These are phyloP conservation scores for Trypoxylus dichotomus DNA, from an alignment of 1,140 invertebrate species.

Conservation along the genomic window DNA sequence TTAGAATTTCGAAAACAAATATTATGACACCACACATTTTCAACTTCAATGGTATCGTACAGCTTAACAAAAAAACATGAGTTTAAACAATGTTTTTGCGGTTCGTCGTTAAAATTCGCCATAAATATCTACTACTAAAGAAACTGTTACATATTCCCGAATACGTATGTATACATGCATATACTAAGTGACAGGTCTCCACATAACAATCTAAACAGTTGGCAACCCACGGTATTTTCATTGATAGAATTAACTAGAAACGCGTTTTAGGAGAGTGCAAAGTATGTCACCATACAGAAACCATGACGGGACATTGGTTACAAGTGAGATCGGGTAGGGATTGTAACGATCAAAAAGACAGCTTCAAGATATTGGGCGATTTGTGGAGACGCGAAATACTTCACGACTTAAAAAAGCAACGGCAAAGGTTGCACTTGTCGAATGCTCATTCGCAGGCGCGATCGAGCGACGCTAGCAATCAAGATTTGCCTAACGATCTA, in stretches of 20 bases:
- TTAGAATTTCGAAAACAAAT: no score
- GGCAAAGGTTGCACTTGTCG: neutral
- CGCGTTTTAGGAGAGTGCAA: constrained; percentile 44
- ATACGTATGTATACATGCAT: neutral
- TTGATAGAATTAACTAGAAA: neutral
- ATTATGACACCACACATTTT: no score
- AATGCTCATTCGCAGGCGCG: neutral
- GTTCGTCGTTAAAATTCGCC: no score
- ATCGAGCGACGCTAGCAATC: neutral
- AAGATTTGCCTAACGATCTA: no score
- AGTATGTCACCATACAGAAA: constrained; percentile 43
- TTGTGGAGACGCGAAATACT: constrained; percentile 38
- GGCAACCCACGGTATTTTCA: neutral
- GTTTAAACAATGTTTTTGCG: no score
- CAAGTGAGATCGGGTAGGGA: constrained; percentile 41
- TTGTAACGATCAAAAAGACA: constrained; percentile 46
- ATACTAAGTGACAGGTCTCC: neutral
- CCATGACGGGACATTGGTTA: constrained; percentile 45
- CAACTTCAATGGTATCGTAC: no score
- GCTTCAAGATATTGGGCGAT: constrained; percentile 44
- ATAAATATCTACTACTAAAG: no score
- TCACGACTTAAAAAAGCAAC: constrained; percentile 34
- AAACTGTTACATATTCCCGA: neutral
- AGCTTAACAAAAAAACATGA: no score
- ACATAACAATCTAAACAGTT: neutral